Conservation (phyloP, 1,140 invertebrate genomes). For the Cylas formicarius region DNA sequence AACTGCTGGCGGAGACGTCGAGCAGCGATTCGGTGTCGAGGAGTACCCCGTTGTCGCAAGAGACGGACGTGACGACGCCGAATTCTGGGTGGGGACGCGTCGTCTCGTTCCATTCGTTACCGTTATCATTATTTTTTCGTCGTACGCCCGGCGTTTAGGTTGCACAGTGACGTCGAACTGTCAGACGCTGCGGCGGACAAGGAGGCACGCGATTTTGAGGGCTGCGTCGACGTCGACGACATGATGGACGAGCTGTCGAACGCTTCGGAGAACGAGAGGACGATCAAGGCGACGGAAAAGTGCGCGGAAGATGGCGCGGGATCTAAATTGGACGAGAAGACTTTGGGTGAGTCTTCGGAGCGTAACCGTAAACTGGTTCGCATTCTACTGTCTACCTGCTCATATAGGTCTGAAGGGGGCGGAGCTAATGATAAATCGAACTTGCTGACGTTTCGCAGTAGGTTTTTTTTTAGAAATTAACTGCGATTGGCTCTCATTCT, state of each 20-base stretch:
- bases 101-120: not conserved
- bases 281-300: no score
- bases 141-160: constrained; percentile 40
- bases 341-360: no score
- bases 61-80: constrained; percentile 45
- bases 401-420: no score
- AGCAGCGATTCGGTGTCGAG: constrained; percentile 57
- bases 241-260: no score
- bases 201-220: constrained; percentile 52
- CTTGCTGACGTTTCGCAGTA: no score
- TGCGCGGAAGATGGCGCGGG: no score
- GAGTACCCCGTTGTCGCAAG: constrained; percentile 50
- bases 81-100: constrained; percentile 47
- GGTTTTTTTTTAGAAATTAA: no score
- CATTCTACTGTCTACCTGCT: no score
- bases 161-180: constrained; percentile 56
- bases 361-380: constrained; percentile 38
- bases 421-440: no score
- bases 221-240: constrained; percentile 51
- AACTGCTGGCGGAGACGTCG: constrained; percentile 53
- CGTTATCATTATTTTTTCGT: not conserved
- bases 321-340: no score
- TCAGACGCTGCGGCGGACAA: constrained; percentile 51
- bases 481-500: no score
- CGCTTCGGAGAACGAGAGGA: no score